Evolutionary conservation across 2,113 vertebrate genomes (phyloP).

Genomic region (Halcyon senegalensis): DNA sequence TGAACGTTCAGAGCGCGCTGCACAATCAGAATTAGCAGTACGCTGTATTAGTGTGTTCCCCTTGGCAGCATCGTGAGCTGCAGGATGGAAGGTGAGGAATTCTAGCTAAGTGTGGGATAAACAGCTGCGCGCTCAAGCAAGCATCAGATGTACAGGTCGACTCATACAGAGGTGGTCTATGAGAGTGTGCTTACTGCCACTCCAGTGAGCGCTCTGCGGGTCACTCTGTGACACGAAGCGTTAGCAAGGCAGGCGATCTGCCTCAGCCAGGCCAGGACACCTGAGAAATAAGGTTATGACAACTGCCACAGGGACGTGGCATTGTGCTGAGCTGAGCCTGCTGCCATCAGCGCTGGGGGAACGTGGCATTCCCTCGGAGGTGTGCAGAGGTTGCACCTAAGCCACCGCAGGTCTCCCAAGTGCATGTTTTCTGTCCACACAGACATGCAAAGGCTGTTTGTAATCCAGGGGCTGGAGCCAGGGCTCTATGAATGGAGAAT

Average conservation of each 20-base stretch:
- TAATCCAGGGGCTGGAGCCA: neutral
- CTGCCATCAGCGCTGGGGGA: neutral
- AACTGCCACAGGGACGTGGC: neutral
- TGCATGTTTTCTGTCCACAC: neutral
- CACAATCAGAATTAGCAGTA: neutral
- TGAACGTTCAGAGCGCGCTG: neutral
- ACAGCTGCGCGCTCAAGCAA: neutral
- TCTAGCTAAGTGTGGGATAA: neutral
- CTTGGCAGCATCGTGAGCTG: neutral
- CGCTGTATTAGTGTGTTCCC: neutral
- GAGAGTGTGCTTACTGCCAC: neutral
- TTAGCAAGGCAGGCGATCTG: neutral
- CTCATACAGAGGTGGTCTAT: neutral
- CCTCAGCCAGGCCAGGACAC: neutral
- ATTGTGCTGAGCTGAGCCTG: neutral
- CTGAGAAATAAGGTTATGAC: neutral
- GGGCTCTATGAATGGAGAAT: neutral
- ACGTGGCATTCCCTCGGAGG: neutral
- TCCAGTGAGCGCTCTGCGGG: neutral
- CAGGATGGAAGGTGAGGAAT: neutral
- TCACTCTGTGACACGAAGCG: neutral
- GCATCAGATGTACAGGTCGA: neutral
- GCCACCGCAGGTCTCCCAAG: neutral
- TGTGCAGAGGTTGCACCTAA: neutral
- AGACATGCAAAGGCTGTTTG: neutral